These are phyloP conservation scores for Entomobrya multifasciata DNA, from an alignment of 2,888 invertebrate species.

Conservation along the genomic window DNA sequence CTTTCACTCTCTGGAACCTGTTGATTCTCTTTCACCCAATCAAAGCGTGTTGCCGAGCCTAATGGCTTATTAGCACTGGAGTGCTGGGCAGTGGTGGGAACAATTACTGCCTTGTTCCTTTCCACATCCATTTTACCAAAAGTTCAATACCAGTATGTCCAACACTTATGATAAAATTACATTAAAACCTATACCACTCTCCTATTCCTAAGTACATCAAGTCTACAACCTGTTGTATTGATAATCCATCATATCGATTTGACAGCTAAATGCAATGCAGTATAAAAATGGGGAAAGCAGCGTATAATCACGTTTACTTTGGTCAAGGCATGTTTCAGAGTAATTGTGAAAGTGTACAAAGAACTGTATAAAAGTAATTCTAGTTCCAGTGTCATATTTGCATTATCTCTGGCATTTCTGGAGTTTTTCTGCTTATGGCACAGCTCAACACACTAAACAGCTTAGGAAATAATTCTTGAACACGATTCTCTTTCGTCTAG, in stretches of 20 bases:
- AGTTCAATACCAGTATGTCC: background rate
- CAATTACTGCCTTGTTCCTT: slow-evolving; percentile 42
- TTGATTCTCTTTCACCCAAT: slow-evolving; percentile 33
- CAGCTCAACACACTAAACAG: too few species aligned
- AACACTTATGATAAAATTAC: background rate
- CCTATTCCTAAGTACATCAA: background rate
- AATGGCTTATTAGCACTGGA: slow-evolving; percentile 7
- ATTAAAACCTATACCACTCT: background rate
- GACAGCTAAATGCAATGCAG: background rate
- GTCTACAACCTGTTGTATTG: background rate
- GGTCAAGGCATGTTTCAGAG: background rate
- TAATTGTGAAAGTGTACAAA: too few species aligned
- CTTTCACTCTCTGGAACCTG: slow-evolving; percentile 42
- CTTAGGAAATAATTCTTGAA: too few species aligned
- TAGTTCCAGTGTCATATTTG: background rate
- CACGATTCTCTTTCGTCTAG: too few species aligned
- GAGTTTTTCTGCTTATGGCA: too few species aligned
- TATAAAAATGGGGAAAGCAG: background rate
- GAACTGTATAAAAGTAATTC: too few species aligned
- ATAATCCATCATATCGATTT: background rate
- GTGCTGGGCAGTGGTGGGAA: background rate
- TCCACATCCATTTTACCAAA: slow-evolving; percentile 61
- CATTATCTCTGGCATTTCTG: background rate
- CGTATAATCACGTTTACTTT: background rate
- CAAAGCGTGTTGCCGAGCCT: slow-evolving; percentile 10